Evolutionary conservation across 2,797 vertebrate species (phyloP), one percentile per base, ranked within the genome.

Genomic region (Oceanodroma leucorhoa): DNA sequence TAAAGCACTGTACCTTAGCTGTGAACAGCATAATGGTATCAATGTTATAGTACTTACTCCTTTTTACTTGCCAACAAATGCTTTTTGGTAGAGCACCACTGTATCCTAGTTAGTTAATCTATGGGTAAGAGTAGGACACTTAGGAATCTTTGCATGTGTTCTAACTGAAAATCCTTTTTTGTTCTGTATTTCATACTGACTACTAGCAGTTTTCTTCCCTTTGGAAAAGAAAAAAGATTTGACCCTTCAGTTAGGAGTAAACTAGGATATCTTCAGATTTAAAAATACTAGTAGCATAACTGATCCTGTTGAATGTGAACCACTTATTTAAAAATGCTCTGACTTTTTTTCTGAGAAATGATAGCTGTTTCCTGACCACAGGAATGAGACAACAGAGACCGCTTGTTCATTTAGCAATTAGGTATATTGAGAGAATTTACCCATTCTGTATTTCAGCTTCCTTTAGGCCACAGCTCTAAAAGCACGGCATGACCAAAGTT

Each of bases 11-110:
- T 76, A 77, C n/a, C 34, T 76, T 30, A 45, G 90, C 62, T 94
- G 58, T 67, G 66, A 86, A 46, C n/a, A 66, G 80, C 78, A 16
- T 76, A 40, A 13, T 17, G 26, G 45, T 65, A 48, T 60, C 72
- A 51, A 2, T 83, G 54, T 53, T 88, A 10, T 2, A 40, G 18
- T 14, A 46, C 11, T 43, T 53, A 17, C 7, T 53, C 29, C 30
- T 50, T 79, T 76, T 60, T 11, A 46, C 38, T 40, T 83, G 34
- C 61, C 69, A 72, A 12, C 58, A 83, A 73, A 62, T 57, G 36
- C 23, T 62, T 93, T 54, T 69, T 88, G 94, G 85, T 93, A 92
- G 90, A 95, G 62, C 43, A 45, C 36, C 83, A 82, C 90, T 94
- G 73, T 72, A 82, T 58, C 58, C 54, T 54, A 45, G 23, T 53